Percentiles rank a stretch among this genome's conserved stretches.
Evolutionary conservation across 2,888 invertebrate genomes (phyloP).

Genomic region (Limnephilus marmoratus): DNA sequence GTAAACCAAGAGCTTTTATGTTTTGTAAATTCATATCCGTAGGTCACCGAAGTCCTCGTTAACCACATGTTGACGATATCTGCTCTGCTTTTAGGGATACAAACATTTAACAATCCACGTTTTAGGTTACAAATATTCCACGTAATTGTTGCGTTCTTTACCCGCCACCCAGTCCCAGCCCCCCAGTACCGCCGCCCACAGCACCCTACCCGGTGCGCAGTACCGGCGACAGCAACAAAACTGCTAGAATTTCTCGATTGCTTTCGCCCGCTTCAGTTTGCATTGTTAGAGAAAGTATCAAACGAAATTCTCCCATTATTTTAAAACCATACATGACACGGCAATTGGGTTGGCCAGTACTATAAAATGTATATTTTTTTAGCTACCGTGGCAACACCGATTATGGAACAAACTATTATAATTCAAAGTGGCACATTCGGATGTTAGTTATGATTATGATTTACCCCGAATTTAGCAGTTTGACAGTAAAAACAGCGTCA

Average conservation of each 20-base stretch:
- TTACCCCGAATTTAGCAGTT: too few species aligned
- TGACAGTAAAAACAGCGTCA: too few species aligned
- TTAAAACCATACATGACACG: neutral
- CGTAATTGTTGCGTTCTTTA: conserved; percentile 22
- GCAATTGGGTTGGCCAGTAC: neutral
- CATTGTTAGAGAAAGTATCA: neutral
- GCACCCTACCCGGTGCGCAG: neutral
- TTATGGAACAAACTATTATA: neutral
- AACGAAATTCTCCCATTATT: neutral
- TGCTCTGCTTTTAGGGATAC: neutral
- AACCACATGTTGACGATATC: neutral
- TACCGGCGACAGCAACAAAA: neutral
- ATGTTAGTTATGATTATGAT: neutral
- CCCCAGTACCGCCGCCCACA: neutral
- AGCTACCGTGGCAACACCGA: neutral
- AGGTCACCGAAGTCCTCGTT: neutral
- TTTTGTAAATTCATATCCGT: neutral
- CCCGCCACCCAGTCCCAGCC: neutral
- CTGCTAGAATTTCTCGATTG: conserved; percentile 28
- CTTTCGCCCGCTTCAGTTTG: neutral
- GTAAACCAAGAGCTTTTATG: too few species aligned
- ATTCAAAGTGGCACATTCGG: neutral
- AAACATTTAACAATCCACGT: conserved; percentile 2
- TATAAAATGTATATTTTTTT: neutral
- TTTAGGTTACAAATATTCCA: conserved; percentile 26